These are phyloP conservation scores for Caenorhabditis parvicauda DNA, from an alignment of 2,888 invertebrate genomes.

Conservation along the genomic window DNA sequence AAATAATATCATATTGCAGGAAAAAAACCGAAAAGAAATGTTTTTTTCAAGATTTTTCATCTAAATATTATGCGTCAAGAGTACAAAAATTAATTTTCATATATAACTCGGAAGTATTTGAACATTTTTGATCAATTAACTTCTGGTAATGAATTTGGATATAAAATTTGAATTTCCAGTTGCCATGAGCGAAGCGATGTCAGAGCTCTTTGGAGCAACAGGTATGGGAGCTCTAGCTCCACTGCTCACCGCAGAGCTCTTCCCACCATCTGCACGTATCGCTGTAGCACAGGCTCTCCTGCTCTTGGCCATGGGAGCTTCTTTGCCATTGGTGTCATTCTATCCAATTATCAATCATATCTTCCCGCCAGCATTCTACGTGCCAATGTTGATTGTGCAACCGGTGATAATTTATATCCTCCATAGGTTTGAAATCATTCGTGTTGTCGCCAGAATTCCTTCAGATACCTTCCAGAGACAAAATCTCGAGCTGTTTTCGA, in stretches of 20 bases:
- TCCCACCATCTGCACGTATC: conserved; percentile 33
- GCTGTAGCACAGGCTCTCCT: conserved; percentile 26
- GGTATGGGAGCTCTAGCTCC: conserved; percentile 17
- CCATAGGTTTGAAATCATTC: conserved; percentile 2
- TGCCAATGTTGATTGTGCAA: conserved; percentile 15
- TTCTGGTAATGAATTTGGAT: no score
- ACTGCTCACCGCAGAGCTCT: conserved; percentile 26
- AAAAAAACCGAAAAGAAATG: no score
- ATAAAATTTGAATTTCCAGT: conserved; percentile 13
- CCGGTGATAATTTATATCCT: conserved; percentile 7
- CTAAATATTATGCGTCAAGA: conserved; percentile 1
- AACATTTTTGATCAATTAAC: neutral
- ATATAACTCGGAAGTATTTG: neutral
- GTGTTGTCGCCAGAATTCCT: neutral
- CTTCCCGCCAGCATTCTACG: conserved; percentile 26
- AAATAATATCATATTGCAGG: no score
- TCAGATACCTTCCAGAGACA: conserved; percentile 34
- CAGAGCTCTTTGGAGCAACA: conserved; percentile 14
- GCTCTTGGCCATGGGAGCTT: conserved; percentile 6
- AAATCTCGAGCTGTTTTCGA: conserved; percentile 24
- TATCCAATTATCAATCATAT: conserved; percentile 26
- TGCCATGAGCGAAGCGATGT: conserved; percentile 11
- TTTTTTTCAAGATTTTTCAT: conserved; percentile 4
- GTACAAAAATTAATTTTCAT: conserved; percentile 8
- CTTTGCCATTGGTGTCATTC: conserved; percentile 9